Base-by-base conservation (phyloP, 2,113 vertebrate species). In the Cephalopterus ornatus region DNA sequence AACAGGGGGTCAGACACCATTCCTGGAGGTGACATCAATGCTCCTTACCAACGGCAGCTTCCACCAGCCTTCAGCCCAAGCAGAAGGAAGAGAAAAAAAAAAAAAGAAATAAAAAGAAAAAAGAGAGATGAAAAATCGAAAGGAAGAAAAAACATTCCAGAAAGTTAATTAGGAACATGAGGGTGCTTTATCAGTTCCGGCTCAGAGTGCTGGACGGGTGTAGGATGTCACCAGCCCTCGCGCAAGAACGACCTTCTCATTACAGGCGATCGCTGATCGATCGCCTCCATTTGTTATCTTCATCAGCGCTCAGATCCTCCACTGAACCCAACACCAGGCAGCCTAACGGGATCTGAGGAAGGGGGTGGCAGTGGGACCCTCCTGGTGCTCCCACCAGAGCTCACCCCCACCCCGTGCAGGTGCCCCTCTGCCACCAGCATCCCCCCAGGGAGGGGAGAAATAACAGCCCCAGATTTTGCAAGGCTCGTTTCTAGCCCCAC, bases 321-420 rank as follows among this genome's bases (percentile, higher is more conserved):
- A 16, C 3, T 3, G 5, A 72, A 37, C 55, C 59, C 6, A 5
- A 3, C 5, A 2, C 24, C 0, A 0, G 66, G 23, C 67, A 84
- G 62, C 50, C 22, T 3, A 11, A 21, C 1, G 61, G 11, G 19
- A 17, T 24, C 52, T 0, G 65, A 55, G 1, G 2, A 27, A 14
- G 14, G 50, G 9, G 46, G 53, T 5, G 39, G 5, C 4, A 2
- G 20, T 0, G 6, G 32, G 52, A 77, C 28, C 63, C 32, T 58
- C 37, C 37, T 7, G 14, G 41, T 47, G 67, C 52, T 55, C 28
- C 62, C 62, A 15, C 0, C 0, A 18, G 50, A 66, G 39, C n/a
- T 15, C n/a, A 14, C 2, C 18, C 5, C 4, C n/a, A n/a, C 8
- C 8, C 15, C 3, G 0, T n/a, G 56, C 56, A n/a, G 56, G 56